A percentile compares a stretch with the other conserved stretches of the same genome.
These are phyloP conservation scores for Hirtodrosophila duncani DNA, from an alignment of 2,888 invertebrate genomes.

Conservation along the genomic window DNA sequence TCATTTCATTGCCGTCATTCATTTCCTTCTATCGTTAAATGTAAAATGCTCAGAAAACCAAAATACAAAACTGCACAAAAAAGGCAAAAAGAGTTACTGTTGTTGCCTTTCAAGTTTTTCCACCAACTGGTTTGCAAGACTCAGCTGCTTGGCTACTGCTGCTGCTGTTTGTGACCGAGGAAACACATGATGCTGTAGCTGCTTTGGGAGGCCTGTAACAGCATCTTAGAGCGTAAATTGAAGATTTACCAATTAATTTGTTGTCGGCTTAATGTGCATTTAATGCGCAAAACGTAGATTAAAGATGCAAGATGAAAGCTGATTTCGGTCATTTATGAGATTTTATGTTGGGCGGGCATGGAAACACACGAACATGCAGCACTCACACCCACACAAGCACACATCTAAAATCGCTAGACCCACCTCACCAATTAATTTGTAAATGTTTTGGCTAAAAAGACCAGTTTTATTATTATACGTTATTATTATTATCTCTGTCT, in stretches of 20 bases:
- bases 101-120: conserved; percentile 40
- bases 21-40: conserved; percentile 67
- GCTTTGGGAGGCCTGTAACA: conserved; percentile 1
- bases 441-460: too few species aligned
- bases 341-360: conserved; percentile 26
- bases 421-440: too few species aligned
- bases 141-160: conserved; percentile 34
- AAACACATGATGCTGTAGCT: conserved; percentile 42
- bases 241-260: conserved; percentile 65
- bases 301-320: conserved; percentile 46
- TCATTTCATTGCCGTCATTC: conserved; percentile 52
- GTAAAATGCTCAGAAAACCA: conserved; percentile 32
- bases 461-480: conserved; percentile 24
- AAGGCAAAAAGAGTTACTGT: conserved; percentile 28
- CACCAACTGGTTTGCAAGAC: conserved; percentile 47
- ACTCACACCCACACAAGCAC: conserved; percentile 8
- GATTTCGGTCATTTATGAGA: conserved; percentile 44
- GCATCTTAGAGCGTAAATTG: conserved; percentile 37
- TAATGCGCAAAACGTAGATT: conserved; percentile 57
- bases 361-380: neutral
- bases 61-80: conserved; percentile 11
- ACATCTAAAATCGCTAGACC: too few species aligned
- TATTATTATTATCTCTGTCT: conserved; percentile 24
- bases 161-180: conserved; percentile 47
- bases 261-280: conserved; percentile 56